These are phyloP conservation scores for Tylochromis polylepis DNA, from an alignment of 2,113 vertebrate genomes.

Conservation along the genomic window DNA sequence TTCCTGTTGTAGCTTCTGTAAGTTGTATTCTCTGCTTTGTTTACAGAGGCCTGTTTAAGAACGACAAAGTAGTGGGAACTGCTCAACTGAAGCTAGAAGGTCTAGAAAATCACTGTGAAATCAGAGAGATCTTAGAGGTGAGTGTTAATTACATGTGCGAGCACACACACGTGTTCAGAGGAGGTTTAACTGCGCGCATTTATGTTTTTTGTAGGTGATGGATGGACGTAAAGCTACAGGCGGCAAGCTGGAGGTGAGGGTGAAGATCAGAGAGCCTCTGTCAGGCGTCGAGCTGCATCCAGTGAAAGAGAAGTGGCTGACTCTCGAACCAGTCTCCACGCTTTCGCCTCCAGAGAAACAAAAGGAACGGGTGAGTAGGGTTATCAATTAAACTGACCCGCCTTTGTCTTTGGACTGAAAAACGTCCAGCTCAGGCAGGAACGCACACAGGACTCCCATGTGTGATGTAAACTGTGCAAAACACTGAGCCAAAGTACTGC, in stretches of 20 bases:
- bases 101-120: constrained; percentile 79
- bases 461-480: background rate
- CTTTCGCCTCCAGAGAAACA: constrained; percentile 52
- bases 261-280: constrained; percentile 83
- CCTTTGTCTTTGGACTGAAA: background rate
- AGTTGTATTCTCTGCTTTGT: background rate
- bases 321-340: constrained; percentile 70
- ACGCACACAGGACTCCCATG: background rate
- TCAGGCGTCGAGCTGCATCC: constrained; percentile 80
- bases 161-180: background rate
- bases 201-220: constrained; percentile 67
- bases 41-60: constrained; percentile 84
- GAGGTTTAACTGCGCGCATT: background rate
- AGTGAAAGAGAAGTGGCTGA: constrained; percentile 84
- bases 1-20: background rate
- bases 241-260: constrained; percentile 83
- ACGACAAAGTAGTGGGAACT: constrained; percentile 79
- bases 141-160: background rate
- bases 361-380: constrained; percentile 41
- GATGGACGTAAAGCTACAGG: constrained; percentile 86
- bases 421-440: background rate
- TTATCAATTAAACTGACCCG: fast-evolving
- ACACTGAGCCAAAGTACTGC: background rate
- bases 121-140: constrained; percentile 84
- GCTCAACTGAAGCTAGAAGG: constrained; percentile 85